phyloP scores from a whole-genome alignment of 2,113 vertebrate genomes.

The Pimephales promelas region DNA sequence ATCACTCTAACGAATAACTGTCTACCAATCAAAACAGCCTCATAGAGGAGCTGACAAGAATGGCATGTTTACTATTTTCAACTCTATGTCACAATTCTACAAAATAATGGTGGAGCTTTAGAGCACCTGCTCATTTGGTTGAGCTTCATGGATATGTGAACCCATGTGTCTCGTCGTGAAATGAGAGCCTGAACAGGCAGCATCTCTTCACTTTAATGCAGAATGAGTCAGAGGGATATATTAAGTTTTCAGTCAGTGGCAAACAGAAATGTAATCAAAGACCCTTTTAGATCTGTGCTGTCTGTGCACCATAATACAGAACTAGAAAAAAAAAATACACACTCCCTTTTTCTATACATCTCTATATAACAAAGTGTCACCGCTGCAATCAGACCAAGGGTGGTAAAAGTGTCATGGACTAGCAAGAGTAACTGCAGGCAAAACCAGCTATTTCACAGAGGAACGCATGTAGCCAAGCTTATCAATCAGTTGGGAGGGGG shows the following conservation, averaged over 20 bases:
- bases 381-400: conserved; percentile 33
- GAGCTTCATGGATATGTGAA: conserved; percentile 35
- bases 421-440: conserved; percentile 31
- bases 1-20: conserved; percentile 18
- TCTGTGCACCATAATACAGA: conserved; percentile 1
- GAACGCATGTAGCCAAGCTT: neutral
- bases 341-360: neutral
- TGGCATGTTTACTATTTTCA: conserved; percentile 39
- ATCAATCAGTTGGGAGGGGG: conserved; percentile 26
- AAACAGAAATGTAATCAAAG: conserved; percentile 19
- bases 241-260: conserved; percentile 9
- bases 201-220: neutral
- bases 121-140: conserved; percentile 32
- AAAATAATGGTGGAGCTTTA: conserved; percentile 32
- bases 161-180: conserved; percentile 23
- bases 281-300: neutral
- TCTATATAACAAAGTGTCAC: conserved; percentile 36
- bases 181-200: neutral
- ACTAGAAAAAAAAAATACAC: neutral
- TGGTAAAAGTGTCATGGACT: conserved; percentile 37
- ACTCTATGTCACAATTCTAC: conserved; percentile 19
- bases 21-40: conserved; percentile 20
- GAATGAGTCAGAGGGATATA: conserved; percentile 34
- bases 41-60: conserved; percentile 16
- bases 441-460: conserved; percentile 26